Percentiles rank a stretch among this genome's conserved stretches.
Evolutionary conservation across 2,888 invertebrate species (phyloP).

Genomic region (Oscheius sp.): DNA sequence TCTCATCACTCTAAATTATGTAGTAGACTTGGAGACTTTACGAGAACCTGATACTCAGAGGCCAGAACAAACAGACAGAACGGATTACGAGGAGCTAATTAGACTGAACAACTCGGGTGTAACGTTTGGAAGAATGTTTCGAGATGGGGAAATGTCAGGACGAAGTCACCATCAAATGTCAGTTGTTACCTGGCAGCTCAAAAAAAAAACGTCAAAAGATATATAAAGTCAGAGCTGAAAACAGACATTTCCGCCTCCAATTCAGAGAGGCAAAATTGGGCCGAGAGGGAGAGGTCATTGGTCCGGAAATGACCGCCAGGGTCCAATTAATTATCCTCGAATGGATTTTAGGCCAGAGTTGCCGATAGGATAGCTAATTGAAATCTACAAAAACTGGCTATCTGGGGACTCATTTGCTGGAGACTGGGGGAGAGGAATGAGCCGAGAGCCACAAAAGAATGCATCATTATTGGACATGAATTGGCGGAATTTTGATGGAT

Average conservation of each 20-base stretch:
- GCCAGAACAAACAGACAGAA: conserved; percentile 13
- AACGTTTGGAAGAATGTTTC: background rate
- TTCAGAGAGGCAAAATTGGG: background rate
- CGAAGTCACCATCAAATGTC: background rate
- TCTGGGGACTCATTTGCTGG: conserved; percentile 4
- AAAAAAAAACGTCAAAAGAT: too few relatives aligned
- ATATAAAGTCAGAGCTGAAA: background rate
- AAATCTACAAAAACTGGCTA: conserved; percentile 6
- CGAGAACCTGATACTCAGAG: conserved; percentile 7
- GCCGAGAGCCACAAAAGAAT: conserved; percentile 6
- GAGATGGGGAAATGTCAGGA: background rate
- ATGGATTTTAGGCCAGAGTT: background rate
- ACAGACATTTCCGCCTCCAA: background rate
- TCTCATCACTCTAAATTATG: background rate
- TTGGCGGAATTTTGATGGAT: background rate
- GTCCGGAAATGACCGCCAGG: conserved; percentile 19
- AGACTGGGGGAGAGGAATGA: background rate
- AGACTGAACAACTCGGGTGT: background rate
- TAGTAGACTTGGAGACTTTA: background rate
- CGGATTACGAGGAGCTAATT: conserved; percentile 7
- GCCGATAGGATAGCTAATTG: background rate
- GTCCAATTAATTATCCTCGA: conserved; percentile 14
- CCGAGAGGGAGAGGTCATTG: conserved; percentile 6
- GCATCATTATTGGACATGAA: conserved; percentile 17
- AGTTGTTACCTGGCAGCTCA: too few relatives aligned